A percentile compares a stretch with the other conserved stretches of the same genome.
Conservation (phyloP, 1,140 invertebrate genomes). For the Drosophila oshimai region DNA sequence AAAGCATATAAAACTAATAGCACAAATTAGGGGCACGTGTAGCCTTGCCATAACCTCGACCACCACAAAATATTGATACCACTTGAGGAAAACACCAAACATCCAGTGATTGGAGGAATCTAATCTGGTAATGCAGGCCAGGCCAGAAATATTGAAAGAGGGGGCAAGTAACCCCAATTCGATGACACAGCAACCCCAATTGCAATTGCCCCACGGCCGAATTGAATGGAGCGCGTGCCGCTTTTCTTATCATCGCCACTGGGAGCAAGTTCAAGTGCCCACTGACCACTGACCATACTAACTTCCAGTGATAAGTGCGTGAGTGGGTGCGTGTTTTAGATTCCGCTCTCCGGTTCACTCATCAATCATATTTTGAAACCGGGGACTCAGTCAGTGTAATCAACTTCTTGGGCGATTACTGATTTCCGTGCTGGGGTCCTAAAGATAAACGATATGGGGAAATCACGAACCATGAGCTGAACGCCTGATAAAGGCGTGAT, state of each 20-base stretch:
- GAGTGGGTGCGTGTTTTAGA: slow-evolving; percentile 52
- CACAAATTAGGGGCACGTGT: slow-evolving; percentile 44
- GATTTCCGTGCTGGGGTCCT: slow-evolving; percentile 8
- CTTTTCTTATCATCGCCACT: slow-evolving; percentile 48
- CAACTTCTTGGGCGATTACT: slow-evolving; percentile 21
- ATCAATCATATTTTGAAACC: slow-evolving; percentile 20
- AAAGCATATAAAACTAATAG: neutral
- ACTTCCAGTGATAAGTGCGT: slow-evolving; percentile 30
- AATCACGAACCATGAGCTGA: slow-evolving; percentile 31
- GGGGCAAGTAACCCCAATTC: too few relatives aligned
- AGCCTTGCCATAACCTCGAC: slow-evolving; percentile 40
- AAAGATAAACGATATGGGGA: slow-evolving; percentile 32
- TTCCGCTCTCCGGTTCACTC: slow-evolving; percentile 8
- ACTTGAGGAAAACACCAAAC: slow-evolving; percentile 29
- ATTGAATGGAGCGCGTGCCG: slow-evolving; percentile 38
- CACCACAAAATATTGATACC: slow-evolving; percentile 27
- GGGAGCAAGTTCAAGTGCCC: slow-evolving; percentile 54
- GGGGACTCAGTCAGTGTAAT: slow-evolving; percentile 16
- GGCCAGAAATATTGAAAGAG: too few relatives aligned
- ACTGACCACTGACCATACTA: too few relatives aligned
- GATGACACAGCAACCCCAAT: slow-evolving; percentile 34
- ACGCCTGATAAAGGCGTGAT: slow-evolving; percentile 42
- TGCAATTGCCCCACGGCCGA: slow-evolving; percentile 31
- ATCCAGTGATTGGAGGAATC: slow-evolving; percentile 30
- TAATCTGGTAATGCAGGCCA: slow-evolving; percentile 46